These are phyloP conservation scores for Eleginops maclovinus DNA, from an alignment of 2,113 vertebrate genomes.

Conservation along the genomic window DNA sequence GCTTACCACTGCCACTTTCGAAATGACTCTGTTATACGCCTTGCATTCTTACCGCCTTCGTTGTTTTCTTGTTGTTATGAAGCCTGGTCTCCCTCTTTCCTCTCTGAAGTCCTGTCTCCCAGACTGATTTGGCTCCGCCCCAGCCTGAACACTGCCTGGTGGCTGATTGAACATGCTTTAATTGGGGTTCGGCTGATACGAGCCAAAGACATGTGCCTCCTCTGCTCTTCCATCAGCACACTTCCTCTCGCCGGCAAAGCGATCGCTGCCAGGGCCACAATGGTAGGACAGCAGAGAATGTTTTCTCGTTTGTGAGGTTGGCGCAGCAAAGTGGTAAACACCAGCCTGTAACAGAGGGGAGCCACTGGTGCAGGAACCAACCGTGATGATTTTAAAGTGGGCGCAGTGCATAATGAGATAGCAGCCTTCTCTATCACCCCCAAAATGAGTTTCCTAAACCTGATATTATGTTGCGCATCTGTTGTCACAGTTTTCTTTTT, in stretches of 20 bases:
- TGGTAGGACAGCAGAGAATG: conserved; percentile 42
- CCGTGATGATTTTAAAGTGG: conserved; percentile 64
- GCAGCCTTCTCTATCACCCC: conserved; percentile 53
- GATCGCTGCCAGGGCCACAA: conserved; percentile 43
- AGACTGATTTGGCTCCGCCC: conserved; percentile 45
- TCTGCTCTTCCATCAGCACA: conserved; percentile 28
- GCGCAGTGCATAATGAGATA: conserved; percentile 38
- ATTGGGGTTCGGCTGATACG: conserved; percentile 43
- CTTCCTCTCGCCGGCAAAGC: conserved; percentile 44
- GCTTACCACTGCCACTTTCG: not conserved
- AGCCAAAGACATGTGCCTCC: conserved; percentile 64
- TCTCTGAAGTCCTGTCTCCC: conserved; percentile 50
- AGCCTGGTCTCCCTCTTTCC: conserved; percentile 26
- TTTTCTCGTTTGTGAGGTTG: conserved; percentile 57
- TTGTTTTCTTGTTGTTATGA: conserved; percentile 30
- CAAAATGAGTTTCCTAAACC: conserved; percentile 65
- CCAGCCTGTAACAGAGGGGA: conserved; percentile 49
- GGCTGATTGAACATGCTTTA: conserved; percentile 69
- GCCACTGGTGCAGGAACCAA: conserved; percentile 45
- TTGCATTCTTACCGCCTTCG: conserved; percentile 7
- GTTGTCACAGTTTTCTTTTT: conserved; percentile 42
- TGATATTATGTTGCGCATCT: conserved; percentile 72
- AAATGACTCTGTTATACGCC: not conserved
- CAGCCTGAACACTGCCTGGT: conserved; percentile 38
- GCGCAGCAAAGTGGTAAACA: conserved; percentile 55